A percentile compares a stretch with the other conserved stretches of the same genome.
Evolutionary conservation across 2,888 invertebrate genomes (phyloP).

Genomic region (Yponomeuta plumbellus): DNA sequence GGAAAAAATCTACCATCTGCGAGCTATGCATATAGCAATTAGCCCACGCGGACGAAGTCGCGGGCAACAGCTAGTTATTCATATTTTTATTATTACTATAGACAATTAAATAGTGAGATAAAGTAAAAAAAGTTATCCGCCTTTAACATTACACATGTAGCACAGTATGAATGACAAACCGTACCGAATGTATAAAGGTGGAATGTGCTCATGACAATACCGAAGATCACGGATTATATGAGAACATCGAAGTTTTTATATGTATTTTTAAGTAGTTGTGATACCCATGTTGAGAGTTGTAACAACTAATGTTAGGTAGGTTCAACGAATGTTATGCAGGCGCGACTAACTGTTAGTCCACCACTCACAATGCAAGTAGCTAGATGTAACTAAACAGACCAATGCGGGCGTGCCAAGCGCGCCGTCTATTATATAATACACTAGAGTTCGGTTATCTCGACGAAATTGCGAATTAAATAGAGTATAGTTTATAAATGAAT

Average conservation of each 20-base stretch:
- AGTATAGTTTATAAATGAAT: slow-evolving; percentile 70
- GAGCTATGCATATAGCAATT: no score
- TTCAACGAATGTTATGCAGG: slow-evolving; percentile 5
- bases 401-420: slow-evolving; percentile 67
- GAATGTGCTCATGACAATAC: slow-evolving; percentile 52
- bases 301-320: slow-evolving; percentile 6
- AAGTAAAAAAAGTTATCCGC: slow-evolving; percentile 9
- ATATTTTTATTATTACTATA: slow-evolving; percentile 15
- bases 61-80: no score
- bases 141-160: slow-evolving; percentile 15
- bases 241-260: slow-evolving; percentile 21
- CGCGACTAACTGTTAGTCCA: not conserved
- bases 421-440: slow-evolving; percentile 42
- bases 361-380: slow-evolving; percentile 17
- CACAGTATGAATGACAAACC: slow-evolving; percentile 7
- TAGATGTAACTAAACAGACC: slow-evolving; percentile 57
- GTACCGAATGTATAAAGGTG: slow-evolving; percentile 10
- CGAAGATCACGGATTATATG: slow-evolving; percentile 34
- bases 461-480: slow-evolving; percentile 49
- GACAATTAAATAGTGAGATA: slow-evolving; percentile 10
- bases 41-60: no score
- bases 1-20: no score
- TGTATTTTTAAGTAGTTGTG: slow-evolving; percentile 22
- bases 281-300: slow-evolving; percentile 15
- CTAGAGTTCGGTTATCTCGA: slow-evolving; percentile 59